Evolutionary conservation across 2,888 invertebrate genomes (phyloP).

Genomic region (Thecophora atra): DNA sequence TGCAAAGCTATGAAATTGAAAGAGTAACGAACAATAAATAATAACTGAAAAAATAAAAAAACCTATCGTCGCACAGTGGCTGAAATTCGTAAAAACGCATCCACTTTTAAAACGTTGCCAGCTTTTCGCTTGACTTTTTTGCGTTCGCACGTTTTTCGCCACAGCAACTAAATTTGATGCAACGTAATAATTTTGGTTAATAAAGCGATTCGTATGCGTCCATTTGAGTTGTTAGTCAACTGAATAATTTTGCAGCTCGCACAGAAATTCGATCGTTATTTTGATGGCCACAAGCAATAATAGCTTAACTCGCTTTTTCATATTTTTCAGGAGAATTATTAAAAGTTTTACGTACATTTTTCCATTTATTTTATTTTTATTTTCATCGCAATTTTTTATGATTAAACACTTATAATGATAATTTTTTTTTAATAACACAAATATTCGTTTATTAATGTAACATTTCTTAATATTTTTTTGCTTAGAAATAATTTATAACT

Average conservation of each 20-base stretch:
- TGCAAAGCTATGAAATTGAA: too few relatives aligned
- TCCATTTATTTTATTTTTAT: too few relatives aligned
- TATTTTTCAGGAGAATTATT: too few relatives aligned
- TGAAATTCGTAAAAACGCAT: not conserved
- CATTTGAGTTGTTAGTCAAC: constrained; percentile 22
- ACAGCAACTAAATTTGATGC: not conserved
- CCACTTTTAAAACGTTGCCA: too few relatives aligned
- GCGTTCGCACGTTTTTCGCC: not conserved
- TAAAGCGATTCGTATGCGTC: constrained; percentile 40
- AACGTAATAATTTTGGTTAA: constrained; percentile 29
- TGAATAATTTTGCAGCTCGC: not conserved
- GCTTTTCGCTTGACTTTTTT: not conserved
- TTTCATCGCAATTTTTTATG: too few relatives aligned
- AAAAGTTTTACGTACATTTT: too few relatives aligned
- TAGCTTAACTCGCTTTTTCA: too few relatives aligned
- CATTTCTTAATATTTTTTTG: too few relatives aligned
- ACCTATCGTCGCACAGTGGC: not conserved
- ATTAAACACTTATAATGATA: too few relatives aligned
- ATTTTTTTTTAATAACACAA: too few relatives aligned
- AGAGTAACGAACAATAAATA: not conserved
- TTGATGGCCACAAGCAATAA: constrained; percentile 7
- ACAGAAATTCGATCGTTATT: not conserved
- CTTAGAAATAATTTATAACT: too few relatives aligned
- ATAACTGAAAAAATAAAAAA: not conserved
- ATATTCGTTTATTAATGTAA: too few relatives aligned